These are phyloP conservation scores for Delphinapterus leucas DNA, from an alignment of 2,113 vertebrate species.

Conservation along the genomic window DNA sequence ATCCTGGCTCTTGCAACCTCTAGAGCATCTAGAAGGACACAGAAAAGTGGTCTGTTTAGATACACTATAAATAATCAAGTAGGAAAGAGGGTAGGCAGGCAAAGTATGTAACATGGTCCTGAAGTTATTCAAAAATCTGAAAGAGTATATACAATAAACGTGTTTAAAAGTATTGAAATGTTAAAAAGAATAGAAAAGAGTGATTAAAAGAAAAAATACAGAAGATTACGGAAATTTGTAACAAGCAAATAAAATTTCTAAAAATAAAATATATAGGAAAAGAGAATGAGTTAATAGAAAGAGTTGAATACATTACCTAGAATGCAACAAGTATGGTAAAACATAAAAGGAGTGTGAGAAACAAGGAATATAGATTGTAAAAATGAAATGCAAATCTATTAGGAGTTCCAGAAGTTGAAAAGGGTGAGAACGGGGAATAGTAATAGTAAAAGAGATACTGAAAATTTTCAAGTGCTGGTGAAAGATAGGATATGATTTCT, in stretches of 20 bases:
- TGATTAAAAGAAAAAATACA: background rate
- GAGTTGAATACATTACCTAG: background rate
- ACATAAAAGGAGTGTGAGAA: background rate
- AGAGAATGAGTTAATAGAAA: background rate
- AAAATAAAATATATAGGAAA: background rate
- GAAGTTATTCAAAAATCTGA: background rate
- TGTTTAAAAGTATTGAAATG: background rate
- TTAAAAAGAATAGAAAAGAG: background rate
- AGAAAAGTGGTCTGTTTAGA: background rate
- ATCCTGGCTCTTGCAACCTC: background rate
- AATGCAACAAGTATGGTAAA: background rate
- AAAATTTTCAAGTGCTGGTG: background rate
- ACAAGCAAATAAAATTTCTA: background rate
- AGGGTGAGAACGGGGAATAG: background rate
- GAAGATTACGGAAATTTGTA: background rate
- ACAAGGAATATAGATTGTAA: background rate
- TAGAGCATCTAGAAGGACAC: background rate
- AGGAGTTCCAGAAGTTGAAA: background rate
- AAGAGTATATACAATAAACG: background rate
- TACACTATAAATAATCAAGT: background rate
- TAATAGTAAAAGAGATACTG: background rate
- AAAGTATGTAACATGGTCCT: background rate
- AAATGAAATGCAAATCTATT: background rate
- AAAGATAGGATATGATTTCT: background rate
- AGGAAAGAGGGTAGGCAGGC: background rate